A percentile compares a stretch with the other conserved stretches of the same genome.
phyloP scores from a whole-genome alignment of 2,888 invertebrate genomes.

The Scelioninae gen. 2 region DNA sequence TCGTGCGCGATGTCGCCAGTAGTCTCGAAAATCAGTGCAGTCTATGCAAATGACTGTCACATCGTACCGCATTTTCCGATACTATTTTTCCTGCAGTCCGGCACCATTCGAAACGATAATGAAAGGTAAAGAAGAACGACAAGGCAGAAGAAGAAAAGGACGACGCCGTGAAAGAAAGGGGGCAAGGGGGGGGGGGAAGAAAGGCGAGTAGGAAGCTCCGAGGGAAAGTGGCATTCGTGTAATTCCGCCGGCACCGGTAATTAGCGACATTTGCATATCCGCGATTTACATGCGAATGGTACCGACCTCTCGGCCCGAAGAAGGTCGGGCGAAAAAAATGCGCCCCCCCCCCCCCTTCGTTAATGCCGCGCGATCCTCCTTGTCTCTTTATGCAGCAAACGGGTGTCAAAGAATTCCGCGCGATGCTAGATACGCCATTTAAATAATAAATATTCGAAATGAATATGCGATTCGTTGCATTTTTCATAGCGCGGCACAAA shows the following conservation, averaged over 20 bases:
- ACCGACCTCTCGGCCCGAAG: slow-evolving; percentile 63
- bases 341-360: slow-evolving; percentile 66
- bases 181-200: no score
- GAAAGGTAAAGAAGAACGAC: no score
- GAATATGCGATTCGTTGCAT: slow-evolving; percentile 44
- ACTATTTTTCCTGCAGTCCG: no score
- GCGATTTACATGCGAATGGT: slow-evolving; percentile 74
- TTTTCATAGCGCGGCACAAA: slow-evolving; percentile 22
- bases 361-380: slow-evolving; percentile 65
- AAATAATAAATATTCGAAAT: slow-evolving; percentile 41
- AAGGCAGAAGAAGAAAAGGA: no score
- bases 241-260: slow-evolving; percentile 71
- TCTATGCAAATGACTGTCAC: no score
- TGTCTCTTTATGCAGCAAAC: slow-evolving; percentile 49
- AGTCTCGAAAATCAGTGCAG: no score
- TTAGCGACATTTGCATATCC: slow-evolving; percentile 74
- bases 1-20: no score
- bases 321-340: slow-evolving; percentile 62
- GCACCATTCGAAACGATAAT: no score
- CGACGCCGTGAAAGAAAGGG: no score
- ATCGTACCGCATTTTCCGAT: no score
- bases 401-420: slow-evolving; percentile 43
- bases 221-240: slow-evolving; percentile 65
- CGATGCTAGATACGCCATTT: slow-evolving; percentile 41
- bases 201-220: slow-evolving; percentile 49